phyloP scores from a whole-genome alignment of 1,140 invertebrate genomes.

The Myzus persicae region DNA sequence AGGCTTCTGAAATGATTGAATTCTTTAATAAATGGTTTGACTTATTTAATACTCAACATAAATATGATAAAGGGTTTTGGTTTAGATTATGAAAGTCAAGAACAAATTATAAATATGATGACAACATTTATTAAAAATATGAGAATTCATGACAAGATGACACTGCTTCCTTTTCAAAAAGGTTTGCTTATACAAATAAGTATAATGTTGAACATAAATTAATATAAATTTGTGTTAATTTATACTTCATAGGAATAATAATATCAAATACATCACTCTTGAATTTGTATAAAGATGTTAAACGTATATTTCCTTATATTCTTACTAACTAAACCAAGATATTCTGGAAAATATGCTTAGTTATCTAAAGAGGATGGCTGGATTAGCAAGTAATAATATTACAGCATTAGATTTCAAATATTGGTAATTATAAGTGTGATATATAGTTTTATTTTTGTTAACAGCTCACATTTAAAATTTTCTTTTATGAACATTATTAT shows the following conservation, averaged over 20 bases:
- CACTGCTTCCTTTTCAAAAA: background rate
- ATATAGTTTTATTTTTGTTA: background rate
- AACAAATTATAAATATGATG: background rate
- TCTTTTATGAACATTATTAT: background rate
- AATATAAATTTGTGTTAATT: background rate
- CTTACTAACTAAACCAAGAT: slow-evolving; percentile 9
- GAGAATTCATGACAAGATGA: background rate
- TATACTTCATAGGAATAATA: slow-evolving; percentile 6
- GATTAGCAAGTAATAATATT: background rate
- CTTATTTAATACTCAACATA: background rate
- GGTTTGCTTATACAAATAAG: background rate
- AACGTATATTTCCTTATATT: slow-evolving; percentile 2
- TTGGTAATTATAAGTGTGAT: background rate
- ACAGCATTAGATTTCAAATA: slow-evolving; percentile 18
- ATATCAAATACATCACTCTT: background rate
- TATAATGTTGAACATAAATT: background rate
- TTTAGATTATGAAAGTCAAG: background rate
- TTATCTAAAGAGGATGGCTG: slow-evolving; percentile 16
- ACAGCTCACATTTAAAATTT: background rate
- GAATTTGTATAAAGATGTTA: background rate
- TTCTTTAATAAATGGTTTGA: background rate
- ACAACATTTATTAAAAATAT: background rate
- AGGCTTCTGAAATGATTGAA: background rate
- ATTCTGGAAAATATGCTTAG: background rate
- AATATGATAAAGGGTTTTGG: background rate